Base-by-base conservation (phyloP, 2,113 vertebrate genomes). In the Rhynchomys soricoides region DNA sequence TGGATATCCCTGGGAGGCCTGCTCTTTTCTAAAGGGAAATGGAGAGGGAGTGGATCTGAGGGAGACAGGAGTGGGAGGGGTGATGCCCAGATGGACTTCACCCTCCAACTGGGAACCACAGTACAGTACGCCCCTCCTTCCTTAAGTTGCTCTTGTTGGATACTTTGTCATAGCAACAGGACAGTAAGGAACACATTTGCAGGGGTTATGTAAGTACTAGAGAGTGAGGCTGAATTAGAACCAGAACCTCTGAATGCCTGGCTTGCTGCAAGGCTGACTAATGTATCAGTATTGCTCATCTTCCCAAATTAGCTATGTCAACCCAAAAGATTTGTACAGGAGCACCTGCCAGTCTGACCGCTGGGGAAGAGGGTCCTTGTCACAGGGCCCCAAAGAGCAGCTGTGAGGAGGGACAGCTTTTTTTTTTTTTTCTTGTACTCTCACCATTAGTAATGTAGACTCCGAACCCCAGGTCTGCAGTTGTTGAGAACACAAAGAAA, bases 401-500 rank as follows among this genome's bases (percentile, higher is more conserved):
- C 29, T 1, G 5, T 3, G 1, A 13, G 45, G 79, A 93, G 29
- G 40, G 7, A 81, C 0, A 29, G 19, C 21, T 0, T 79, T 37
- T 68, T 68, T 3, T 68, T 68, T 90, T 52, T 73, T 70, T 90
- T 59, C 43, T 74, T 93, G 34, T 86, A 17, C 43, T 55, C 34
- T 96, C 59, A 26, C 59, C 52, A 73, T 82, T 88, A 94, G 64
- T 52, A 55, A 74, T 0, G 21, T 1, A 43, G 77, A 91, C 73
- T 57, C 55, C 94, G 92, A 94, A 79, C 50, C 86, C 59, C 94
- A 93, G 92, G 43, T 31, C 79, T 95, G 95, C 55, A 57, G 7
- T 29, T 79, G 9, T 16, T 48, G 90, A 83, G 81, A 96, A 97
- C 93, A 94, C 55, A 50, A 86, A 95, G 82, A 40, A 90, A 75